Evolutionary conservation across 1,140 invertebrate genomes (phyloP).

Genomic region (Asobara japonica): DNA sequence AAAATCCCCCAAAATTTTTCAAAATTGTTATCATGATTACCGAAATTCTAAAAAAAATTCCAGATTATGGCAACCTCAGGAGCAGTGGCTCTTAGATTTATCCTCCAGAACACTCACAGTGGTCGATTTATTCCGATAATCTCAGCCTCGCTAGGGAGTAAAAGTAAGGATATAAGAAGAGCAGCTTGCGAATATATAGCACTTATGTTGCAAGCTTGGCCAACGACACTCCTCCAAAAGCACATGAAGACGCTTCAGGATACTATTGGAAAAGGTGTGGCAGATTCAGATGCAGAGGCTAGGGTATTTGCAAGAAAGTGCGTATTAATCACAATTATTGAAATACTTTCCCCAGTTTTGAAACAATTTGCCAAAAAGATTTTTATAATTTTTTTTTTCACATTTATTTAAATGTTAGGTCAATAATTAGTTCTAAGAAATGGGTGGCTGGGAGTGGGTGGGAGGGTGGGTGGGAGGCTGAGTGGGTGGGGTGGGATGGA

Average conservation of each 20-base stretch:
- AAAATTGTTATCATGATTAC: constrained; percentile 24
- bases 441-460: too few relatives aligned
- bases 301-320: constrained; percentile 79
- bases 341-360: background rate
- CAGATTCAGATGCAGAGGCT: constrained; percentile 92
- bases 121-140: constrained; percentile 88
- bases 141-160: constrained; percentile 81
- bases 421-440: too few relatives aligned
- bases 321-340: constrained; percentile 41
- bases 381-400: background rate
- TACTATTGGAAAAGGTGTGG: constrained; percentile 87
- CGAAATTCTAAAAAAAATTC: constrained; percentile 18
- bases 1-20: background rate
- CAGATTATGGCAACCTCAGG: constrained; percentile 93
- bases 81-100: constrained; percentile 86
- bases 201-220: constrained; percentile 86
- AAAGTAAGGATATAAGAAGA: constrained; percentile 91
- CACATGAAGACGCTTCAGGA: constrained; percentile 83
- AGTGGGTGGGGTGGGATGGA: too few relatives aligned
- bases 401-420: too few relatives aligned
- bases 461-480: too few relatives aligned
- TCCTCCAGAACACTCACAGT: constrained; percentile 88
- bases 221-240: constrained; percentile 82
- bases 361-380: background rate
- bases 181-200: constrained; percentile 87